Conservation (phyloP, 1,140 invertebrate species). For the Nephotettix cincticeps region DNA sequence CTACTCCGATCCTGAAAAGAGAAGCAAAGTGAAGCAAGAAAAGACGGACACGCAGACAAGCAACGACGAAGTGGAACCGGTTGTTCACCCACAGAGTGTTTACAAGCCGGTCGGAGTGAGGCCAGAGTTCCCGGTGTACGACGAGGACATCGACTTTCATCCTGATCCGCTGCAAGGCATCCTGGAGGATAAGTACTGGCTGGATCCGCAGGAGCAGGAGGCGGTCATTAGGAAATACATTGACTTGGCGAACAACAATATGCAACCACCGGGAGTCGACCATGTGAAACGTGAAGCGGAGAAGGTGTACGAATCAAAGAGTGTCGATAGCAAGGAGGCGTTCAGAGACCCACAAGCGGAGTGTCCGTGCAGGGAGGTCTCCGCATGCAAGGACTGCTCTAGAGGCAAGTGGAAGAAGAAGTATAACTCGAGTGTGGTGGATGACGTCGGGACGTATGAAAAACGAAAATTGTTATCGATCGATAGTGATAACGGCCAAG, state of each 20-base stretch:
- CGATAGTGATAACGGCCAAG: no score
- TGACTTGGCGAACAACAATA: neutral
- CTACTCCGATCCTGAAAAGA: neutral
- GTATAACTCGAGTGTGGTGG: no score
- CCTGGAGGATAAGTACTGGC: slow-evolving; percentile 8
- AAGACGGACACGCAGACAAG: no score
- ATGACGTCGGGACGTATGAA: no score
- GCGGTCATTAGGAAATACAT: neutral
- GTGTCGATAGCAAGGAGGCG: no score
- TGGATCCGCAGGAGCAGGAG: neutral
- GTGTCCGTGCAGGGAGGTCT: no score
- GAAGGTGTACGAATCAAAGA: neutral
- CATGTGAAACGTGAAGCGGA: neutral
- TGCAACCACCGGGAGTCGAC: neutral
- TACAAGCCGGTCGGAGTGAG: neutral
- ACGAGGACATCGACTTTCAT: slow-evolving; percentile 7
- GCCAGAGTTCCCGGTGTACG: slow-evolving; percentile 6
- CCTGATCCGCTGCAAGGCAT: slow-evolving; percentile 10
- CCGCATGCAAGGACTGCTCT: no score
- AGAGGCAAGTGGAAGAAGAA: no score
- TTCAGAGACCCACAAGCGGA: no score
- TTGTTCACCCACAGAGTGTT: neutral
- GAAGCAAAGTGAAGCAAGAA: neutral
- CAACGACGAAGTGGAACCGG: neutral
- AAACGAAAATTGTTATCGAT: no score